phyloP scores from a whole-genome alignment of 2,888 invertebrate species.

The Camponotus fellah region DNA sequence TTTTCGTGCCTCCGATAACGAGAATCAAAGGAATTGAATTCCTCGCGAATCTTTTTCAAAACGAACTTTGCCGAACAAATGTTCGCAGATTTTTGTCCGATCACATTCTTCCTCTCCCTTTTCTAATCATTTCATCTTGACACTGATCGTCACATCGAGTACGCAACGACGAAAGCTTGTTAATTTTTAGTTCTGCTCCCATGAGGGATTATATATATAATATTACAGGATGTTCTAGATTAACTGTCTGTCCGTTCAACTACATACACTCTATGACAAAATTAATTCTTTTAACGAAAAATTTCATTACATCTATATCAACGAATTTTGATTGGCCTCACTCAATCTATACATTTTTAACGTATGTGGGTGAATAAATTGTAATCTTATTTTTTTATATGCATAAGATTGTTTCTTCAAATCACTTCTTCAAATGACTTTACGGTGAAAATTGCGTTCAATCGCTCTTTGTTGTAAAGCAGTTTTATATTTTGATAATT shows the following conservation, averaged over 20 bases:
- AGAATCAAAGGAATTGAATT: constrained; percentile 29
- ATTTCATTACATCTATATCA: neutral
- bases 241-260: neutral
- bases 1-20: constrained; percentile 12
- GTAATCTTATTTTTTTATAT: neutral
- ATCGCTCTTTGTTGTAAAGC: constrained; percentile 26
- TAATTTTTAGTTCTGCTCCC: constrained; percentile 15
- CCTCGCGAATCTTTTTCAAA: neutral
- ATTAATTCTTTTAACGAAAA: neutral
- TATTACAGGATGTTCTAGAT: neutral
- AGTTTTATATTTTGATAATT: constrained; percentile 34
- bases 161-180: neutral
- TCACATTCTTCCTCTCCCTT: neutral
- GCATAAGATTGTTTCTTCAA: neutral
- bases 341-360: neutral
- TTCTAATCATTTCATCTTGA: neutral
- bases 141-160: neutral
- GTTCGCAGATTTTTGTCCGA: neutral
- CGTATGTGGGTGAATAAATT: neutral
- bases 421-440: neutral
- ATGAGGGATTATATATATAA: neutral
- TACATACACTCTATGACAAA: neutral
- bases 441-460: neutral
- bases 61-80: neutral
- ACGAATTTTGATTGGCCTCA: neutral